Evolutionary conservation across 1,140 invertebrate genomes (phyloP), one percentile per base, ranked within the genome.

Genomic region (Parasteatoda tepidariorum): DNA sequence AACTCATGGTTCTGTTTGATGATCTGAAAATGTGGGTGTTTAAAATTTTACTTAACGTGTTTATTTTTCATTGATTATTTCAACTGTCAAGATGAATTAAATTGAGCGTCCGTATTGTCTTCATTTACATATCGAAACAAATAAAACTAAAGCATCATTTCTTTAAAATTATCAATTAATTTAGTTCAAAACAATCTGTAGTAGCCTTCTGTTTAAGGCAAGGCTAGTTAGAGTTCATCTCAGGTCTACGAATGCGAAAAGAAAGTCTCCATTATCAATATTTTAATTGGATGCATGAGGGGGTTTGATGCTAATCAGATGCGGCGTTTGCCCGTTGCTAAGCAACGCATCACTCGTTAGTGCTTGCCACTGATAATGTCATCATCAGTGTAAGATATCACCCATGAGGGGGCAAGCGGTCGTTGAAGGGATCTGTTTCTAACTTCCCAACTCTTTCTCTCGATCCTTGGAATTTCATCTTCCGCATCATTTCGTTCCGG

Each of bases 371-470:
- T 70, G 78, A 81, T 81, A 81, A 81, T 81, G 78, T 81, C 78
- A 81, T 81, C 78, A 81, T 81, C 78, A 70, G 78, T 81, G 66
- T 81, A 81, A 81, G 78, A 81, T 81, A 81, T 81, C 78, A 66
- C 62, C 28, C 61, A 38, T 7, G 62, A 9, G 75, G 75, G 64
- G 66, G n/a, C 78, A 70, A 81, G 54, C 57, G 66, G 33, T 30
- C 41, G 30, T 24, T 7, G n/a, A n/a, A 38, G 78, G 78, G 78
- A 28, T 22, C 54, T 54, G 61, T 31, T 74, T 74, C 54, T 33
- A 59, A 74, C 34, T 38, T 74, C 31, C 48, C 55, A 62, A 31
- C 41, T 62, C 55, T 61, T 31, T 26, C 15, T 74, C 61, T 74
- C 71, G 71, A 74, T 74, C 71, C n/a, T n/a, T n/a, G n/a, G n/a